Base-by-base conservation (phyloP, 2,888 invertebrate species). In the Drosophila ezoana region DNA sequence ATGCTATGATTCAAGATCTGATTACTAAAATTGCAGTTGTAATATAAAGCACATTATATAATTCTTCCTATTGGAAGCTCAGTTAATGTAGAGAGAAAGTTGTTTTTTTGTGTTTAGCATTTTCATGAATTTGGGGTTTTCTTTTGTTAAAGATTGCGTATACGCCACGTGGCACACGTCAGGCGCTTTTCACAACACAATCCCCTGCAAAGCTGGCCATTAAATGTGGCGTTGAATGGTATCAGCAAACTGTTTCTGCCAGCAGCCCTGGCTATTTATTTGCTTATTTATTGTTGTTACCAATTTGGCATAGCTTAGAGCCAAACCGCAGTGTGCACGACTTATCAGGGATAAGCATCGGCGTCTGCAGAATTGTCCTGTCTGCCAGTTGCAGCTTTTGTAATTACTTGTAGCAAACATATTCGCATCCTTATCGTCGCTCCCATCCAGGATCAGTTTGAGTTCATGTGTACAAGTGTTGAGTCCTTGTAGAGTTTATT, bases 271-370 rank as follows among this genome's bases (percentile, higher is more conserved):
- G 10, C 40, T n/a, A 54, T 47, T 54, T 33, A 48, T 47, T 51
- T 38, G 37, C 33, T 40, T 51, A 11, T 40, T 16, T 16, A 32
- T 20, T 33, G 18, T 44, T 56, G 57, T 48, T 32, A 44, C 33
- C 74, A 59, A 70, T 66, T 65, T 61, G 44, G 23, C 49, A 60
- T 47, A 11, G 23, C 69, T 52, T 64, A 48, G 38, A 45, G 11
- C 38, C 28, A 35, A 41, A 28, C 33, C 41, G n/a, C 32, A 23
- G 47, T n/a, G 37, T 47, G 33, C 38, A 11, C 35, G 20, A 28
- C 40, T 71, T 72, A 62, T 72, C 57, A 13, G 2, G 49, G n/a
- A n/a, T 47, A 52, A 65, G 14, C 44, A 71, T 53, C 72, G 40
- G 0, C 14, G 28, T 38, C 28, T 10, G 14, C 10, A 28, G 32